A percentile compares a stretch with the other conserved stretches of the same genome.
phyloP scores from a whole-genome alignment of 2,888 invertebrate genomes.

The Ariolimax columbianus region DNA sequence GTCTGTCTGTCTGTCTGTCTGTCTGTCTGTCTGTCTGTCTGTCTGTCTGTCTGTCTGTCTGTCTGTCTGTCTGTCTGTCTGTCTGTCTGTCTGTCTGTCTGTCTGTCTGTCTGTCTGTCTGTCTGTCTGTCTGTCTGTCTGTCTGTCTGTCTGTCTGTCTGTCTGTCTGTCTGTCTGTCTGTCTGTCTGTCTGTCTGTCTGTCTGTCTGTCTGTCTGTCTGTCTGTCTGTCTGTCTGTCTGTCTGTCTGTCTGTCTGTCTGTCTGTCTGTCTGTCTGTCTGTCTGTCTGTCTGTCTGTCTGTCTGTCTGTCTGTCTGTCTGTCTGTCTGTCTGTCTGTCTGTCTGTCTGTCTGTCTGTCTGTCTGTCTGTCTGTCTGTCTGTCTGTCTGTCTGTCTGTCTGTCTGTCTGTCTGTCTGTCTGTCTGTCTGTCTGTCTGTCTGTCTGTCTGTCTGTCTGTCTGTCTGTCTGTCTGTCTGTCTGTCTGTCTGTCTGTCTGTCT shows the following conservation, averaged over 20 bases:
- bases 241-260: constrained; percentile 21
- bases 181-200: not conserved
- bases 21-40: constrained; percentile 8
- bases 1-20: not conserved
- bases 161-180: constrained; percentile 14
- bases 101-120: constrained; percentile 3
- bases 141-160: constrained; percentile 16
- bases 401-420: not conserved
- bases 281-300: constrained; percentile 25
- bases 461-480: constrained; percentile 35
- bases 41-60: not conserved
- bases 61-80: constrained; percentile 7
- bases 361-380: constrained; percentile 5
- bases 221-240: not conserved
- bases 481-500: not conserved
- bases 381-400: constrained; percentile 15
- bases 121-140: constrained; percentile 2
- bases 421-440: constrained; percentile 5
- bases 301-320: constrained; percentile 2
- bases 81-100: constrained; percentile 12
- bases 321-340: not conserved
- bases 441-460: constrained; percentile 16
- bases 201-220: constrained; percentile 12
- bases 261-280: not conserved
- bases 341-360: constrained; percentile 15